Percentiles rank a stretch among this genome's conserved stretches.
These are phyloP conservation scores for Drosophila azteca DNA, from an alignment of 1,140 invertebrate species.

Conservation along the genomic window DNA sequence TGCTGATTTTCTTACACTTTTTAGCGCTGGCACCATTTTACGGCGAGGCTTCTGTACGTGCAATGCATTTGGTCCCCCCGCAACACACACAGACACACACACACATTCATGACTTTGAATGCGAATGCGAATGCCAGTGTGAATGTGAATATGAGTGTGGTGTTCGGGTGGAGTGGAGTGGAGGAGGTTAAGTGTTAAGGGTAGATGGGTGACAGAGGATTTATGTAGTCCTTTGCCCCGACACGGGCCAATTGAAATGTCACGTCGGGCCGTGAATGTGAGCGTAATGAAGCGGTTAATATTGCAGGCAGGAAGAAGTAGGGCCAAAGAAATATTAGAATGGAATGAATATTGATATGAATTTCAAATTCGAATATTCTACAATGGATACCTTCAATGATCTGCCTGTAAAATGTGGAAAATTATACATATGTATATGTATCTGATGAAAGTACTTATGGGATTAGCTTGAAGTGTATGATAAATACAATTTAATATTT, in stretches of 20 bases:
- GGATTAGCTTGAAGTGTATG: background rate
- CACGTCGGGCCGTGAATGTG: slow-evolving; percentile 73
- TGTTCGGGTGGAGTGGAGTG: slow-evolving; percentile 17
- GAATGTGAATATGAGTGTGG: slow-evolving; percentile 35
- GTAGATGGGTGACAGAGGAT: slow-evolving; percentile 40
- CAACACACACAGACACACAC: no score
- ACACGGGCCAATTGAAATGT: slow-evolving; percentile 75
- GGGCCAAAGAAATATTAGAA: background rate
- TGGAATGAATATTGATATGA: background rate
- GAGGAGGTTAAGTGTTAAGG: slow-evolving; percentile 10
- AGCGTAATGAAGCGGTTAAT: slow-evolving; percentile 75
- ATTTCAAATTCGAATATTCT: no score
- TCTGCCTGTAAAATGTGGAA: no score
- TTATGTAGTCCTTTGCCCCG: slow-evolving; percentile 70
- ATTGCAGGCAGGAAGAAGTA: slow-evolving; percentile 23
- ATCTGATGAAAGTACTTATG: background rate
- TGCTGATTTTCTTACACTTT: slow-evolving; percentile 79
- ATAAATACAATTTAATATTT: no score
- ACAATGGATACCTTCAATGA: no score
- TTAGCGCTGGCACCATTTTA: slow-evolving; percentile 65
- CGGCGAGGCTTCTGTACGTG: slow-evolving; percentile 48
- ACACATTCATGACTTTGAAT: slow-evolving; percentile 15
- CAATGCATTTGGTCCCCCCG: slow-evolving; percentile 26
- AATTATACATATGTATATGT: no score
- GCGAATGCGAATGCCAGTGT: slow-evolving; percentile 19